phyloP scores from a whole-genome alignment of 2,113 vertebrate species.

The Desmodus rotundus region DNA sequence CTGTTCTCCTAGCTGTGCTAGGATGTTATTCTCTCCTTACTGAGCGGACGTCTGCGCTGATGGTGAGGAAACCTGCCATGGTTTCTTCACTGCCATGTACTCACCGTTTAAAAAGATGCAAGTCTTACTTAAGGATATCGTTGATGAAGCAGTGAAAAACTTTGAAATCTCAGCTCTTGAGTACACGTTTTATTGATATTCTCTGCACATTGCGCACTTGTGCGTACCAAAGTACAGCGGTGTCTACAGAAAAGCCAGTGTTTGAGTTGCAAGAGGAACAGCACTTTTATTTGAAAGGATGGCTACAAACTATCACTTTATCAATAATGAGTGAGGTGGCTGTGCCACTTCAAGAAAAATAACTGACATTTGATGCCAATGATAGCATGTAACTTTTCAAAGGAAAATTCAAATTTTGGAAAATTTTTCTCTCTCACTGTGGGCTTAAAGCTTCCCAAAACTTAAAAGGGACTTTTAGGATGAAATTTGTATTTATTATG shows the following conservation, averaged over 20 bases:
- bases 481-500: neutral
- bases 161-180: neutral
- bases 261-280: neutral
- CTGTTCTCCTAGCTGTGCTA: neutral
- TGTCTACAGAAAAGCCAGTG: neutral
- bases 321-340: neutral
- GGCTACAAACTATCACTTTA: neutral
- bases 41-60: neutral
- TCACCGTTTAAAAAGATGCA: neutral
- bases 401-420: neutral
- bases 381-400: constrained; percentile 38
- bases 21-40: neutral
- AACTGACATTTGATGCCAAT: neutral
- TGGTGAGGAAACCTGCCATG: neutral
- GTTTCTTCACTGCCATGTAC: neutral
- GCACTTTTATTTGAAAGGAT: neutral
- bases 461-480: neutral
- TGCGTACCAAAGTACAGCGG: neutral
- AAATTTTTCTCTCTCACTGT: neutral
- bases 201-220: neutral
- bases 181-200: neutral
- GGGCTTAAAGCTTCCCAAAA: neutral
- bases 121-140: neutral
- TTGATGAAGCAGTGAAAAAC: neutral
- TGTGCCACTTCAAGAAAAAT: neutral